Conservation (phyloP, 2,797 vertebrate genomes). For the Parambassis ranga region DNA sequence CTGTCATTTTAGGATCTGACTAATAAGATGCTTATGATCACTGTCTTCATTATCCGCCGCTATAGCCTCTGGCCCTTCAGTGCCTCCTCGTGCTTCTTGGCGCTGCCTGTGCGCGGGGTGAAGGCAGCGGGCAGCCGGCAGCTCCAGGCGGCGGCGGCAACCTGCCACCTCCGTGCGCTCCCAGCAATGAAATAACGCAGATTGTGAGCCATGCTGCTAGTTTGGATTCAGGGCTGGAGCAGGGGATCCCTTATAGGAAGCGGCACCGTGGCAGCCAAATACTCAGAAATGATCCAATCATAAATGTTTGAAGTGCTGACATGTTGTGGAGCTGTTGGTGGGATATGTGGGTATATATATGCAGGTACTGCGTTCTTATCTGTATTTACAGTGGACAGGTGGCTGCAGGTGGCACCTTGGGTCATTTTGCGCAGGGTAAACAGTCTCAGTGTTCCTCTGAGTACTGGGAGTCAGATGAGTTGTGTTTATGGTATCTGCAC, state of each 20-base stretch:
- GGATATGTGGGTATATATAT: too few relatives aligned
- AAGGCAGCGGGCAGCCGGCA: constrained; percentile 5
- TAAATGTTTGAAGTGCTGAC: too few relatives aligned
- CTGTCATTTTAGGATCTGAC: not conserved
- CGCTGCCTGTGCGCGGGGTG: not conserved
- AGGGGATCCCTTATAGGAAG: not conserved
- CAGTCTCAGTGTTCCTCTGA: not conserved
- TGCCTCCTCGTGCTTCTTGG: not conserved
- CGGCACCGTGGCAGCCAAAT: not conserved
- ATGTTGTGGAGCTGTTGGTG: not conserved
- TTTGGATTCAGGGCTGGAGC: not conserved
- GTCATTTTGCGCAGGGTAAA: not conserved
- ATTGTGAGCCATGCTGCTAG: not conserved
- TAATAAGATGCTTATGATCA: constrained; percentile 3
- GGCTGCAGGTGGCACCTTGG: not conserved
- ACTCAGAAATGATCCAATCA: not conserved
- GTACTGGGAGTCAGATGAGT: too few relatives aligned
- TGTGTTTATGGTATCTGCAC: not conserved
- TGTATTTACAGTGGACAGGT: not conserved
- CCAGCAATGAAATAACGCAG: constrained; percentile 3
- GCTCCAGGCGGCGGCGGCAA: constrained; percentile 46
- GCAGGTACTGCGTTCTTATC: too few relatives aligned
- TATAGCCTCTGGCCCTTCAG: constrained; percentile 4
- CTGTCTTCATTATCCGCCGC: constrained; percentile 7
- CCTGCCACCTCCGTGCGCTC: constrained; percentile 29